Conservation (phyloP, 2,888 invertebrate species). For the Erebia palarica region DNA sequence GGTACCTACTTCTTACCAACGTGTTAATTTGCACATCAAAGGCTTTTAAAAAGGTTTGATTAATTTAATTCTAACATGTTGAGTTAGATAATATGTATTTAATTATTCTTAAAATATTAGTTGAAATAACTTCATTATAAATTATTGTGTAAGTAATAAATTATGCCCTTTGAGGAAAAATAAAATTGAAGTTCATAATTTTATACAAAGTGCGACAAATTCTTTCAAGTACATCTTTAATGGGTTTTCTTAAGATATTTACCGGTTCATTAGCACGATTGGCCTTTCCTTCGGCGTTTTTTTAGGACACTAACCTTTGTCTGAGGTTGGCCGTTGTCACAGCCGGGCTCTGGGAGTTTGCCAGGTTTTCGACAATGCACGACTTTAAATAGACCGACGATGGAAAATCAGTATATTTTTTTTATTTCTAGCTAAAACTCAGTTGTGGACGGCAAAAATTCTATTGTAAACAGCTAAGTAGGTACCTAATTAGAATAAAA, state of each 20-base stretch:
- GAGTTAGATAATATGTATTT: no score
- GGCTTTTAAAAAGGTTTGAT: neutral
- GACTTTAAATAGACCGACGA: conserved; percentile 66
- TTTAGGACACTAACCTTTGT: conserved; percentile 77
- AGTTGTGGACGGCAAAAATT: neutral
- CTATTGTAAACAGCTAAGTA: neutral
- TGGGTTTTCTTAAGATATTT: conserved; percentile 30
- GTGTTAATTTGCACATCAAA: no score
- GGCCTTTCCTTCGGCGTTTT: conserved; percentile 59
- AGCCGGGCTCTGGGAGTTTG: conserved; percentile 64
- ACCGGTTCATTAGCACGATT: conserved; percentile 50
- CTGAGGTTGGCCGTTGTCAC: conserved; percentile 77
- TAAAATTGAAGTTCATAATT: neutral
- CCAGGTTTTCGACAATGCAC: conserved; percentile 77
- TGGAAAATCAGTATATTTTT: conserved; percentile 65
- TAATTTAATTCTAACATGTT: neutral
- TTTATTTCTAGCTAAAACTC: conserved; percentile 47
- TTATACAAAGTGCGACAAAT: conserved; percentile 9
- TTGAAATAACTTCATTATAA: neutral
- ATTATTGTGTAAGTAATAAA: neutral
- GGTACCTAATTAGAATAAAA: neutral
- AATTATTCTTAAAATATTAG: neutral
- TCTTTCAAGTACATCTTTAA: conserved; percentile 23
- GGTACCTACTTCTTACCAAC: no score
- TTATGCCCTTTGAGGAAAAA: neutral